Conservation (phyloP, 2,113 vertebrate species). For the Acanthochromis polyacanthus region DNA sequence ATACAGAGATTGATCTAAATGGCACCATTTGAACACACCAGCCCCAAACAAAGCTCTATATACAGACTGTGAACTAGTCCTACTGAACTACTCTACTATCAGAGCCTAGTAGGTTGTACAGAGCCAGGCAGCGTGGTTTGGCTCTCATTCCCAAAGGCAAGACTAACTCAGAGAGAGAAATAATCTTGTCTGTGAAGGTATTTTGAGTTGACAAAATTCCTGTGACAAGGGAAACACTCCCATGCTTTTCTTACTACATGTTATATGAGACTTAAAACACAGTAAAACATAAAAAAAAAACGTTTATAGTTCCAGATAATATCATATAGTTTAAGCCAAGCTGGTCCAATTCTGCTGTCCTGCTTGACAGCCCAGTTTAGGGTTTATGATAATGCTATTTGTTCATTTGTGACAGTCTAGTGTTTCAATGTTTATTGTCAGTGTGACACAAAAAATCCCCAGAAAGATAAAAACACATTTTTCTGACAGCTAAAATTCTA, state of each 20-base stretch:
- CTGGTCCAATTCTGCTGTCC: slow-evolving; percentile 25
- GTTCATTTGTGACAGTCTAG: not conserved
- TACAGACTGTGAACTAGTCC: slow-evolving; percentile 2
- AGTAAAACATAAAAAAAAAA: slow-evolving; percentile 11
- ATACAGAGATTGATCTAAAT: not conserved
- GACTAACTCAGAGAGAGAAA: slow-evolving; percentile 44
- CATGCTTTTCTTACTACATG: slow-evolving; percentile 33
- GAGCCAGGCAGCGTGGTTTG: slow-evolving; percentile 27
- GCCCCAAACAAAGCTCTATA: slow-evolving; percentile 15
- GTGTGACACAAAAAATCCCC: not conserved
- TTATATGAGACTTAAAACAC: slow-evolving; percentile 31
- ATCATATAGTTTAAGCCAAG: not conserved
- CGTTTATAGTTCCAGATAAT: slow-evolving; percentile 36
- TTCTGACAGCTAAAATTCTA: not conserved
- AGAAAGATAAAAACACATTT: not conserved
- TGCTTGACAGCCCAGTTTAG: not conserved
- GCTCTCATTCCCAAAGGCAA: slow-evolving; percentile 30
- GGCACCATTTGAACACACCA: not conserved
- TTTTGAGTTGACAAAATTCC: slow-evolving; percentile 49
- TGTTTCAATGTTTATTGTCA: slow-evolving; percentile 18
- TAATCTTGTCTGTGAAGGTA: slow-evolving; percentile 43
- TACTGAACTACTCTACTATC: not conserved
- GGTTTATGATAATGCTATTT: not conserved
- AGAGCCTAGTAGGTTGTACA: not conserved
- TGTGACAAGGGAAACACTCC: slow-evolving; percentile 54